phyloP scores from a whole-genome alignment of 1,140 invertebrate genomes.

The Pogonognathellus flavescens region DNA sequence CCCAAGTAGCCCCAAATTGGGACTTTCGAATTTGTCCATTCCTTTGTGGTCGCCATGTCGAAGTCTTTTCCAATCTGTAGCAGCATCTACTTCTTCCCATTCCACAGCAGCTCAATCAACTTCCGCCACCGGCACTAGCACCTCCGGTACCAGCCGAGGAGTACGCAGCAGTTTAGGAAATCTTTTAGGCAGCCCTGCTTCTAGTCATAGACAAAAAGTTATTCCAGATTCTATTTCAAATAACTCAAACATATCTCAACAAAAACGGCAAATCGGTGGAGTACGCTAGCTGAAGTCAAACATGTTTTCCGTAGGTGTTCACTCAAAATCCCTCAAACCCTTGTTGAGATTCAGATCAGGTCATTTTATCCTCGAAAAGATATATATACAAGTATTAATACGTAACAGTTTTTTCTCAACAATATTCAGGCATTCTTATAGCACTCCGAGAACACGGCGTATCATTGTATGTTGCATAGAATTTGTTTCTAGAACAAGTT shows the following conservation, averaged over 20 bases:
- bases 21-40: slow-evolving; percentile 48
- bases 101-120: slow-evolving; percentile 29
- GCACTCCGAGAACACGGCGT: too few relatives aligned
- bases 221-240: neutral
- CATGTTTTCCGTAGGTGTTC: too few relatives aligned
- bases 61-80: slow-evolving; percentile 53
- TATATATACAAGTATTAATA: neutral
- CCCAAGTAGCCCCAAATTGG: slow-evolving; percentile 58
- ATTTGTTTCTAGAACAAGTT: too few relatives aligned
- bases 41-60: slow-evolving; percentile 57
- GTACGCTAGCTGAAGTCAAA: slow-evolving; percentile 10
- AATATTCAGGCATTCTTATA: too few relatives aligned
- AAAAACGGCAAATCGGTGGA: slow-evolving; percentile 40
- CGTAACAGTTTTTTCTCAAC: neutral
- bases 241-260: slow-evolving; percentile 18
- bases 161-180: slow-evolving; percentile 29
- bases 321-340: too few relatives aligned
- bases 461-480: too few relatives aligned
- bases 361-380: neutral
- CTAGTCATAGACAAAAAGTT: slow-evolving; percentile 29
- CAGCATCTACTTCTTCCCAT: slow-evolving; percentile 21
- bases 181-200: slow-evolving; percentile 38
- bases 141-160: neutral
- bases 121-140: neutral
- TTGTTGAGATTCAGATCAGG: too few relatives aligned